A percentile compares a stretch with the other conserved stretches of the same genome.
These are phyloP conservation scores for Chironomus tentans DNA, from an alignment of 2,888 invertebrate species.

Conservation along the genomic window DNA sequence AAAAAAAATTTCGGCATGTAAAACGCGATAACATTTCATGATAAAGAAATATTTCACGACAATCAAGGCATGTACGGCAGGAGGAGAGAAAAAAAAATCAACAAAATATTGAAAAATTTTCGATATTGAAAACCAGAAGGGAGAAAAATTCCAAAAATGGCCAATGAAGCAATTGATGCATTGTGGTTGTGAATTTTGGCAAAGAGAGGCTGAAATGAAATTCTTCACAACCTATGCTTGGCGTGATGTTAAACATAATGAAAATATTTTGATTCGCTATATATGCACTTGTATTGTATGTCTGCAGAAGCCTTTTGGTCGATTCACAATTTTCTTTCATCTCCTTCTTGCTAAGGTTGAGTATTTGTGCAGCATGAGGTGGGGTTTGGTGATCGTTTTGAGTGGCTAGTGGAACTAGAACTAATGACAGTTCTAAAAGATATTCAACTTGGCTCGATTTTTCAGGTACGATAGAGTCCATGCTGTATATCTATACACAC, in stretches of 20 bases:
- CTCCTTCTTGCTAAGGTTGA: too few relatives aligned
- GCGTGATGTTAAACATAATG: slow-evolving; percentile 25
- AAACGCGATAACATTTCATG: slow-evolving; percentile 12
- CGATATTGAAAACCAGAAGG: neutral
- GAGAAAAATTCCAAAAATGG: slow-evolving; percentile 1
- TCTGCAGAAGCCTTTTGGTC: too few relatives aligned
- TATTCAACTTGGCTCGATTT: too few relatives aligned
- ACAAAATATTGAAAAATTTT: neutral
- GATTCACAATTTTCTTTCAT: too few relatives aligned
- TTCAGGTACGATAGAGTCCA: too few relatives aligned
- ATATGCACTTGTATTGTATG: neutral
- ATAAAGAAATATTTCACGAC: slow-evolving; percentile 12
- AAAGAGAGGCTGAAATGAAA: neutral
- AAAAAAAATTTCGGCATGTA: neutral
- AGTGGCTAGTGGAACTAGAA: too few relatives aligned
- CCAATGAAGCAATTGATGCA: neutral
- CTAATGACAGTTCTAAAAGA: too few relatives aligned
- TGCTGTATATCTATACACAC: too few relatives aligned
- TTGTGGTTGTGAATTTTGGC: neutral
- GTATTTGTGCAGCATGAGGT: too few relatives aligned
- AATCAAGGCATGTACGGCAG: slow-evolving; percentile 1
- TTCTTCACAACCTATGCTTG: neutral
- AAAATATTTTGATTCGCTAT: slow-evolving; percentile 20
- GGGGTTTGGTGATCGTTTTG: too few relatives aligned
- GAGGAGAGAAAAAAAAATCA: neutral